Conservation (phyloP, 2,797 vertebrate species). For the Intellagama lesueurii region DNA sequence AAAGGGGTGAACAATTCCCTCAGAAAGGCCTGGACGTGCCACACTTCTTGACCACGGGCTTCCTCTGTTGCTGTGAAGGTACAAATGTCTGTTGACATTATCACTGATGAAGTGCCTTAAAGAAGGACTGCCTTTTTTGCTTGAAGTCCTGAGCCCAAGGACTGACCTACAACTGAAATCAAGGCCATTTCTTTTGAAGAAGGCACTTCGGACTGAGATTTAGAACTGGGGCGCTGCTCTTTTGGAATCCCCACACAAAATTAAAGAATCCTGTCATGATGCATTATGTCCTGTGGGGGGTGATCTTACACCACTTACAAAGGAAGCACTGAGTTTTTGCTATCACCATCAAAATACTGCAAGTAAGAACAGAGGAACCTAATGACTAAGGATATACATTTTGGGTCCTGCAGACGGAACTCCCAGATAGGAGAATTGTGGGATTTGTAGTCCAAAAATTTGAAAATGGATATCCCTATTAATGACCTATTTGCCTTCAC, state of each 20-base stretch:
- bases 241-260: constrained; percentile 23
- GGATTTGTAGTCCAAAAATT: no score
- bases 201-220: background rate
- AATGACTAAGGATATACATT: background rate
- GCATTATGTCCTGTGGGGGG: constrained; percentile 53
- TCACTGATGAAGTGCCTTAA: background rate
- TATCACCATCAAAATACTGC: constrained; percentile 50
- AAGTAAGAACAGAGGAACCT: constrained; percentile 41
- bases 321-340: constrained; percentile 46
- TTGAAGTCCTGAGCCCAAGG: background rate
- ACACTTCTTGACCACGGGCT: background rate
- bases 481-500: constrained; percentile 30
- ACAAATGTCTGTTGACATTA: background rate
- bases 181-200: background rate
- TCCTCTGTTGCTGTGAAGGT: background rate
- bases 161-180: background rate
- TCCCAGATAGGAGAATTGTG: no score
- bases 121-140: background rate
- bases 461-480: no score
- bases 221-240: background rate
- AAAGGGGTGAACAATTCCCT: background rate
- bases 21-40: background rate
- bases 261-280: constrained; percentile 52
- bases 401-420: no score
- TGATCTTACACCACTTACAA: constrained; percentile 62